Evolutionary conservation across 2,113 vertebrate species (phyloP).

Genomic region (Cinclus cinclus): DNA sequence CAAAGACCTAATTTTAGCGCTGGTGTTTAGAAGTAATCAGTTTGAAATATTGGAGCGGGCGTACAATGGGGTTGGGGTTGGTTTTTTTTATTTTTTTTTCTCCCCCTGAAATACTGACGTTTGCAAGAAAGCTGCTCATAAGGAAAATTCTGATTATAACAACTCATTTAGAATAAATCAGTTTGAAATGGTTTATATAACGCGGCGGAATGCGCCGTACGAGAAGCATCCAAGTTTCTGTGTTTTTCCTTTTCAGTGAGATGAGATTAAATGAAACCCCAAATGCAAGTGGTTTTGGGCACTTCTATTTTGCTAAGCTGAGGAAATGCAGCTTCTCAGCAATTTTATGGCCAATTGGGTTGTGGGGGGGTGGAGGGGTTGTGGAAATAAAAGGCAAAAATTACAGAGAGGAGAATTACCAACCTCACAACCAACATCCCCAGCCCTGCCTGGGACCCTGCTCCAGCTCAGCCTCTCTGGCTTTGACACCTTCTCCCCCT

Average conservation of each 20-base stretch:
- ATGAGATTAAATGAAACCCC: constrained; percentile 65
- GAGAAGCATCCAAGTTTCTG: constrained; percentile 12
- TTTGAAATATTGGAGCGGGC: constrained; percentile 67
- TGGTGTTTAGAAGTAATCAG: constrained; percentile 71
- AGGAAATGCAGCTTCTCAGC: constrained; percentile 47
- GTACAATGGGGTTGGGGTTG: not conserved
- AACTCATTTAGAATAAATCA: constrained; percentile 72
- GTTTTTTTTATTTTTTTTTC: not conserved
- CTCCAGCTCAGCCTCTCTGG: not conserved
- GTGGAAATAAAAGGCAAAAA: not conserved
- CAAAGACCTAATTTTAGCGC: constrained; percentile 70
- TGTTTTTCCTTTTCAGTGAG: constrained; percentile 18
- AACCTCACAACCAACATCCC: not conserved
- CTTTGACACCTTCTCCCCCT: not conserved
- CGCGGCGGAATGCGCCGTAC: not conserved
- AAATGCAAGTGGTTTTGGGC: constrained; percentile 38
- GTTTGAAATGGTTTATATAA: constrained; percentile 55
- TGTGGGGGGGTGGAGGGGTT: not conserved
- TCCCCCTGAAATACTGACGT: constrained; percentile 54
- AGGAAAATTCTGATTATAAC: constrained; percentile 69
- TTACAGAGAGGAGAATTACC: not conserved
- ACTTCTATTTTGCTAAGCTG: not conserved
- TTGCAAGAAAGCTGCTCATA: constrained; percentile 68
- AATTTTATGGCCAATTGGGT: constrained; percentile 50
- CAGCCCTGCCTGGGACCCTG: not conserved